phyloP scores from a whole-genome alignment of 2,888 invertebrate genomes.

The Ethmia dodecea region DNA sequence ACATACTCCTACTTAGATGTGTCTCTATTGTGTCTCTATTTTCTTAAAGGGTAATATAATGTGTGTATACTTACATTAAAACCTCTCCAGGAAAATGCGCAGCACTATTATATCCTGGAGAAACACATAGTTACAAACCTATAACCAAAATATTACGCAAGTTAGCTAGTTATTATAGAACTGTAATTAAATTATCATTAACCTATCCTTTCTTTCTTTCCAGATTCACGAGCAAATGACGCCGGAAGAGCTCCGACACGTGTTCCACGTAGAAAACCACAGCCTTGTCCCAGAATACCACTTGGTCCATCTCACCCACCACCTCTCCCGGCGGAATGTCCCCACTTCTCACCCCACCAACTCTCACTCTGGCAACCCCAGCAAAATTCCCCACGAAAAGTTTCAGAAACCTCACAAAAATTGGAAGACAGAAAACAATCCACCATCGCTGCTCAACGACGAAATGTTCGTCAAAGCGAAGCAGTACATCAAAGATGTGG shows the following conservation, averaged over 20 bases:
- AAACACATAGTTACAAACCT: no score
- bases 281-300: constrained; percentile 91
- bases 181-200: no score
- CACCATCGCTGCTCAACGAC: constrained; percentile 61
- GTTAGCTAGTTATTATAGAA: no score
- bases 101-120: no score
- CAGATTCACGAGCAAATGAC: constrained; percentile 96
- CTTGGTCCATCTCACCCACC: constrained; percentile 86
- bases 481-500: constrained; percentile 55
- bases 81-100: no score
- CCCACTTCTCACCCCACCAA: constrained; percentile 46
- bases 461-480: constrained; percentile 64
- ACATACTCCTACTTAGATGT: no score
- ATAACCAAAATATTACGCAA: no score
- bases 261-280: constrained; percentile 90
- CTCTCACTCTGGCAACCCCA: constrained; percentile 20
- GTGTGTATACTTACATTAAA: no score
- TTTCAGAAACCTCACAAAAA: constrained; percentile 26
- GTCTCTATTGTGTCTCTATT: no score
- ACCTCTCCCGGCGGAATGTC: constrained; percentile 63
- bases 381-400: constrained; percentile 54
- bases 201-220: constrained; percentile 50
- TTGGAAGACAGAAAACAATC: constrained; percentile 46
- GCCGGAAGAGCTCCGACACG: constrained; percentile 85
- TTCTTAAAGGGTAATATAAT: no score